Conservation (phyloP, 2,888 invertebrate genomes). For the Biston betularia region DNA sequence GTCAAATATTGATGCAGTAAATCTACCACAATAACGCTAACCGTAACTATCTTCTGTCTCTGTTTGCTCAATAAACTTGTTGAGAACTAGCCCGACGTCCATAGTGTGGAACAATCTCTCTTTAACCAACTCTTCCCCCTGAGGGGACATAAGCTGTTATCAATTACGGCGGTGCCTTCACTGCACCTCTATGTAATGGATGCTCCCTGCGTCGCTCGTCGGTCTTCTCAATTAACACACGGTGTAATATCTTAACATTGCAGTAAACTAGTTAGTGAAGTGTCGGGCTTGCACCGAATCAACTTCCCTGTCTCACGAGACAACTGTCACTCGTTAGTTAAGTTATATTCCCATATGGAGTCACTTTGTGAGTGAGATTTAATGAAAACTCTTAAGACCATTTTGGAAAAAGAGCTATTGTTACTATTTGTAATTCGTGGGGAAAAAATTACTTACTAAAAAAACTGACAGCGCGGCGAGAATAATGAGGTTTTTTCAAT, state of each 20-base stretch:
- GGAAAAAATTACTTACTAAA: too few species aligned
- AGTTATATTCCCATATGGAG: too few species aligned
- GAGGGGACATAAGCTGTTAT: slow-evolving; percentile 17
- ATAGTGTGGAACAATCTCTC: not conserved
- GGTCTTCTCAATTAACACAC: slow-evolving; percentile 14
- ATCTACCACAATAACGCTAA: too few species aligned
- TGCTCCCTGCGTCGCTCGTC: slow-evolving; percentile 2
- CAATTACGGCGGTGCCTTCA: slow-evolving; percentile 19
- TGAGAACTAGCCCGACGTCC: not conserved
- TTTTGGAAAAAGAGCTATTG: too few species aligned
- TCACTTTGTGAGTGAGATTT: too few species aligned
- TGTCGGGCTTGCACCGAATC: slow-evolving; percentile 3
- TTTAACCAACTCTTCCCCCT: slow-evolving; percentile 12
- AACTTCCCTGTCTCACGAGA: not conserved
- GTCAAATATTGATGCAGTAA: too few species aligned
- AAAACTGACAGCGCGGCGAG: too few species aligned
- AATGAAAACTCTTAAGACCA: too few species aligned
- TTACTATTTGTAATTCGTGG: too few species aligned
- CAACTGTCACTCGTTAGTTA: too few species aligned
- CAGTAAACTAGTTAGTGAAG: slow-evolving; percentile 4
- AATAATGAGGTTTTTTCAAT: too few species aligned
- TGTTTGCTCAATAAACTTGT: not conserved
- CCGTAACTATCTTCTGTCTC: not conserved
- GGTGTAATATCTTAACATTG: slow-evolving; percentile 10
- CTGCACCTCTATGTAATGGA: slow-evolving; percentile 15